phyloP scores from a whole-genome alignment of 2,797 vertebrate genomes.

The Helarctos malayanus region DNA sequence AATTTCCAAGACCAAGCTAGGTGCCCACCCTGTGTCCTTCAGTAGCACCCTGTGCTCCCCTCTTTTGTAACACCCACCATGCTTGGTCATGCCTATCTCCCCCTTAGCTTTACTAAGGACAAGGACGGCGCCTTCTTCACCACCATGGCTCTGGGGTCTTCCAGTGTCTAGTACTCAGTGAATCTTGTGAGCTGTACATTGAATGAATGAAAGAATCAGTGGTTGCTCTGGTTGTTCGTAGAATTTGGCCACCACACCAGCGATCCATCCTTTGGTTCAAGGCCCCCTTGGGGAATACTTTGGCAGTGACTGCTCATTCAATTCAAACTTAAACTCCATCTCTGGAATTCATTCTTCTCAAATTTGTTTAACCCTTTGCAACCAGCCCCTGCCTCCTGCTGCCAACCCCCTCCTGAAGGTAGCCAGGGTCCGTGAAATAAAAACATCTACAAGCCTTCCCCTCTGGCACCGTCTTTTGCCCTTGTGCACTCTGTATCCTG shows the following conservation, averaged over 20 bases:
- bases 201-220: neutral
- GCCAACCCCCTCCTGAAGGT: neutral
- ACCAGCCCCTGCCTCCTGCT: neutral
- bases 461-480: neutral
- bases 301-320: neutral
- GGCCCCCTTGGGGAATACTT: neutral
- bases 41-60: neutral
- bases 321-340: neutral
- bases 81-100: neutral
- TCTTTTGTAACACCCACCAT: neutral
- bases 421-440: neutral
- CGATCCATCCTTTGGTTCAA: neutral
- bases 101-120: neutral
- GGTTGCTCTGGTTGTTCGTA: neutral
- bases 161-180: neutral
- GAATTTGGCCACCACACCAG: neutral
- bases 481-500: too few species aligned
- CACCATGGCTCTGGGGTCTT: neutral
- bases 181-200: neutral
- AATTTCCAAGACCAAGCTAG: neutral
- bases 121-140: neutral
- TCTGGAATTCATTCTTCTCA: neutral
- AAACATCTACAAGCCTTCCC: neutral
- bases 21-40: neutral
- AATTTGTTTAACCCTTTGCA: neutral